Base-by-base conservation (phyloP, 2,888 invertebrate genomes). In the Mythimna loreyi region DNA sequence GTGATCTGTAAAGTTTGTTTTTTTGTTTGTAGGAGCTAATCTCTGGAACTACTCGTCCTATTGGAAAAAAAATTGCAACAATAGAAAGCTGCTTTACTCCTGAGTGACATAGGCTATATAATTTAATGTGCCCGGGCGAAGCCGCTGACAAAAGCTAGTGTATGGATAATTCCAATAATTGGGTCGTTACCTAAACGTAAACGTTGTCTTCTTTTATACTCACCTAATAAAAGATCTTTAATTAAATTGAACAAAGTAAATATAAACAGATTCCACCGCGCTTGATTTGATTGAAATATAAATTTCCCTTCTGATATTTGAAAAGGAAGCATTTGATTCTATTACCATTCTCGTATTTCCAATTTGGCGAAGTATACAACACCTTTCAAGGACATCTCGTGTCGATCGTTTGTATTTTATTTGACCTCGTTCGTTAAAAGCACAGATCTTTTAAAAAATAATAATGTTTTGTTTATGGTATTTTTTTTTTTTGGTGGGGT, bases 261-360 rank as follows among this genome's bases (percentile, higher is more conserved):
- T 45, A 55, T 55, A 53, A 60, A 23, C 25, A 21, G 52, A 60
- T 61, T 57, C 1, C 28, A 23, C 25, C 5, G 55, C 21, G 21
- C 30, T 7, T n/a, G 23, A 28, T 21, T 52, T 50, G 43, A 64
- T 65, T 60, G 47, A 33, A 67, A 62, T 50, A 59, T 47, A 49
- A 33, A 50, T 53, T 55, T 61, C 21, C 9, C 36, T 55, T 68
- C 30, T 58, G 53, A 55, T 57, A 64, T 61, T 58, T 56, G 47
- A 69, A 52, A 30, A 36, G 40, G 75, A 63, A 70, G 56, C 63
- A 40, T 70, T 65, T 45, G 52, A 56, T 71, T 71, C 55, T 62
- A 67, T 65, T 67, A 65, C 52, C n/a, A 45, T 53, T 77, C 64
- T 70, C 57, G 56, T 57, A 62, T 80, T 80, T 70, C 74, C 64